phyloP scores from a whole-genome alignment of 2,797 vertebrate genomes.

The Cyprinella venusta region DNA sequence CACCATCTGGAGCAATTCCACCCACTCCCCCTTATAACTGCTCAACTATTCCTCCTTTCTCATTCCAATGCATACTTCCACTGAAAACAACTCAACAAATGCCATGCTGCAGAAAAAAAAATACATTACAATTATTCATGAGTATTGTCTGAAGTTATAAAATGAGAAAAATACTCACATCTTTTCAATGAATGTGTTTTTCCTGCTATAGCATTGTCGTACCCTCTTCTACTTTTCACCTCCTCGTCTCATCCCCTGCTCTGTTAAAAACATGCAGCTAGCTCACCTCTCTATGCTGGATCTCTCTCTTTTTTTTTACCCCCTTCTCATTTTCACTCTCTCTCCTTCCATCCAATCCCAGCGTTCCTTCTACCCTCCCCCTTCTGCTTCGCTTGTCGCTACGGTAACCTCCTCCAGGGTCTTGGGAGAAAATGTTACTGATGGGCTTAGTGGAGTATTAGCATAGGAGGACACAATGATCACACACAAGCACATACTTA shows the following conservation, averaged over 20 bases:
- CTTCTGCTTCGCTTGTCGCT: conserved; percentile 30
- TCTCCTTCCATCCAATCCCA: conserved; percentile 51
- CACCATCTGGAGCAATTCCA: conserved; percentile 25
- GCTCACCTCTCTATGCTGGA: conserved; percentile 48
- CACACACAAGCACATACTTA: neutral
- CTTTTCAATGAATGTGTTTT: conserved; percentile 1
- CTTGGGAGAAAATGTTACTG: conserved; percentile 21
- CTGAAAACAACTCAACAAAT: conserved; percentile 13
- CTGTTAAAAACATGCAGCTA: conserved; percentile 47
- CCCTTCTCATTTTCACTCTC: conserved; percentile 34
- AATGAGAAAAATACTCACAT: conserved; percentile 48
- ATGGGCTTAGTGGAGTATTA: conserved; percentile 36
- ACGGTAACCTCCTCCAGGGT: conserved; percentile 44
- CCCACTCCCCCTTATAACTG: conserved; percentile 19
- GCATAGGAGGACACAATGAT: conserved; percentile 13
- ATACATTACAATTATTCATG: neutral
- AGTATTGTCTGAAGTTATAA: neutral
- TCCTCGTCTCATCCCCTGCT: conserved; percentile 35
- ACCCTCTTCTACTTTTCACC: conserved; percentile 24
- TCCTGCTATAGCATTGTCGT: conserved; percentile 17
- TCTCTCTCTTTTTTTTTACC: conserved; percentile 24
- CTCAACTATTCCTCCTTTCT: conserved; percentile 4
- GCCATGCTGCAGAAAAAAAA: conserved; percentile 3
- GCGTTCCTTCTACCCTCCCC: conserved; percentile 36
- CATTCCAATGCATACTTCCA: conserved; percentile 11